These are phyloP conservation scores for Meloidogyne floridensis DNA, from an alignment of 1,140 invertebrate genomes.

Conservation along the genomic window DNA sequence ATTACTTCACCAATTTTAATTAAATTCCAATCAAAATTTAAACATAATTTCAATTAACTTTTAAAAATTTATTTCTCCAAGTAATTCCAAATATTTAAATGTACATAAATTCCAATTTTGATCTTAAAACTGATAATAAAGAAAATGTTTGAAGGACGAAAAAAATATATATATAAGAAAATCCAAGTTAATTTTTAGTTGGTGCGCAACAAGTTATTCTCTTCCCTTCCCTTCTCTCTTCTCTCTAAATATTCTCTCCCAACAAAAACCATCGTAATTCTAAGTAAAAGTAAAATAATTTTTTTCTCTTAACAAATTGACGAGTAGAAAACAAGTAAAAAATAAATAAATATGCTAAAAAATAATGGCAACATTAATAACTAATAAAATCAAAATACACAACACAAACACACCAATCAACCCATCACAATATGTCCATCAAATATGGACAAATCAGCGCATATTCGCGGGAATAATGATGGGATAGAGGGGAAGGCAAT, in stretches of 20 bases:
- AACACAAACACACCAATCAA: not conserved
- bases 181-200: not conserved
- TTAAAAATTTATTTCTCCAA: not conserved
- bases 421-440: constrained; percentile 4
- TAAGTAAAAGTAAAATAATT: not conserved
- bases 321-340: not conserved
- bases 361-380: not conserved
- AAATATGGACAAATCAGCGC: constrained; percentile 16
- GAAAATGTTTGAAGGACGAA: constrained; percentile 7
- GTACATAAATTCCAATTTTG: not conserved
- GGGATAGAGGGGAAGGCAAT: not conserved
- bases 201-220: not conserved
- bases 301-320: not conserved
- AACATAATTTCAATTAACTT: not conserved
- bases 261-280: constrained; percentile 4
- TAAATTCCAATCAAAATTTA: too few species aligned
- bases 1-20: too few species aligned
- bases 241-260: not conserved
- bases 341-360: not conserved
- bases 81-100: not conserved
- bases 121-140: not conserved
- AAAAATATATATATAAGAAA: not conserved
- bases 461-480: constrained; percentile 1
- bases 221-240: not conserved
- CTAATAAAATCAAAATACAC: not conserved